phyloP scores from a whole-genome alignment of 2,797 vertebrate species.

The Malurus splendens region DNA sequence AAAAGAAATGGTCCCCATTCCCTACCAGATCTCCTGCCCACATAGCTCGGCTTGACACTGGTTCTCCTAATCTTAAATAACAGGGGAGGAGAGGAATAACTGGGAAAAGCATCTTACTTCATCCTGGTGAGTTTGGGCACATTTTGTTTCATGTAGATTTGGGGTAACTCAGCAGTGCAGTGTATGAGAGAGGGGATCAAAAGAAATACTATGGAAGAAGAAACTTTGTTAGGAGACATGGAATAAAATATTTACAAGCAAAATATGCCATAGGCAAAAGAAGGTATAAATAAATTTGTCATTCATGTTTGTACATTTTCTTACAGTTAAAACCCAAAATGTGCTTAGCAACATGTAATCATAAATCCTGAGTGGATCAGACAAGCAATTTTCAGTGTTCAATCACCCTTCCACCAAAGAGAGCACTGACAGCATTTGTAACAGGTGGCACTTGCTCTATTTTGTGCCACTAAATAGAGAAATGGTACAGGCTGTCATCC shows the following conservation, averaged over 20 bases:
- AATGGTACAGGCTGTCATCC: neutral
- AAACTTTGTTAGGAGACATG: neutral
- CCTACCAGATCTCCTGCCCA: neutral
- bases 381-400: slow-evolving; percentile 16
- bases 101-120: neutral
- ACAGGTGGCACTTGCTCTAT: slow-evolving; percentile 54
- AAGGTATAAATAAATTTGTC: neutral
- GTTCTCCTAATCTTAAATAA: neutral
- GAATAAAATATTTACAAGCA: neutral
- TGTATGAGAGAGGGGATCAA: neutral
- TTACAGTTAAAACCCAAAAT: neutral
- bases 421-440: slow-evolving; percentile 29
- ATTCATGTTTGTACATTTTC: neutral
- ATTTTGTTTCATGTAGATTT: neutral
- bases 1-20: neutral
- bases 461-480: slow-evolving; percentile 39
- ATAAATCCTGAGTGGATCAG: slow-evolving; percentile 18
- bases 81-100: neutral
- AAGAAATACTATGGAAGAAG: neutral
- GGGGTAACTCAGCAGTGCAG: neutral
- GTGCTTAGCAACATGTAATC: neutral
- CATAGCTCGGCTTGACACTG: neutral
- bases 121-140: neutral
- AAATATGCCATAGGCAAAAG: neutral
- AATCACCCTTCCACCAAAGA: neutral